These are phyloP conservation scores for Petrosia ficiformis DNA, from an alignment of 37 sponge, comb jelly and placozoan species.

Conservation along the genomic window DNA sequence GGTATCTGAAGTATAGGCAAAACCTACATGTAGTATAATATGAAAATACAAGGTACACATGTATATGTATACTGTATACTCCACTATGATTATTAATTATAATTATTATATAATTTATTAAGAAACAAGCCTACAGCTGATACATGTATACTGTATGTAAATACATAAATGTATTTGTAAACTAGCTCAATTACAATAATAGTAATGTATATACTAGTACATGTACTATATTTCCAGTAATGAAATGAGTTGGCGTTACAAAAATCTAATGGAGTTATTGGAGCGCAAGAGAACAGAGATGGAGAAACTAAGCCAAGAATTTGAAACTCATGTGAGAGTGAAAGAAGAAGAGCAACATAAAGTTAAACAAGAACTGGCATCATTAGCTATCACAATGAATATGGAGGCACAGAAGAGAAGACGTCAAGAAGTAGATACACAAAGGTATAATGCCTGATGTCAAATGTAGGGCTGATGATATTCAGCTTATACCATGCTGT, in stretches of 20 bases:
- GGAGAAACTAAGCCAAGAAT: slow-evolving; percentile 58
- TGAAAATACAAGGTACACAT: too few species aligned
- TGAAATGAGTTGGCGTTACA: slow-evolving; percentile 53
- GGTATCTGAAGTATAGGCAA: too few species aligned
- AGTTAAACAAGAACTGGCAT: slow-evolving; percentile 66
- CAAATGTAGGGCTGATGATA: background rate
- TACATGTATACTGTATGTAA: too few species aligned
- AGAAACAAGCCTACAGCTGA: too few species aligned
- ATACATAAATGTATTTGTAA: too few species aligned
- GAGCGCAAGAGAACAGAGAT: slow-evolving; percentile 53
- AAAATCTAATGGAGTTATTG: slow-evolving; percentile 34
- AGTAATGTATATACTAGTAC: background rate
- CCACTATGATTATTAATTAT: background rate
- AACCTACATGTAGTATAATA: too few species aligned
- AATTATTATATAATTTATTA: too few species aligned
- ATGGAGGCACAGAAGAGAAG: slow-evolving; percentile 78
- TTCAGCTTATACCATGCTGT: background rate
- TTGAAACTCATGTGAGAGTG: slow-evolving; percentile 19
- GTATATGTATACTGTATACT: background rate
- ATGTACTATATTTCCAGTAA: slow-evolving; percentile 18
- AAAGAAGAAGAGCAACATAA: slow-evolving; percentile 65
- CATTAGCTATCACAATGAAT: slow-evolving; percentile 71
- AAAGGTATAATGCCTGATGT: background rate
- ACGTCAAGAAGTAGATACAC: slow-evolving; percentile 24
- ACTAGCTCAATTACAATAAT: too few species aligned